phyloP scores from a whole-genome alignment of 2,888 invertebrate species.

The Matsumyia berberina region DNA sequence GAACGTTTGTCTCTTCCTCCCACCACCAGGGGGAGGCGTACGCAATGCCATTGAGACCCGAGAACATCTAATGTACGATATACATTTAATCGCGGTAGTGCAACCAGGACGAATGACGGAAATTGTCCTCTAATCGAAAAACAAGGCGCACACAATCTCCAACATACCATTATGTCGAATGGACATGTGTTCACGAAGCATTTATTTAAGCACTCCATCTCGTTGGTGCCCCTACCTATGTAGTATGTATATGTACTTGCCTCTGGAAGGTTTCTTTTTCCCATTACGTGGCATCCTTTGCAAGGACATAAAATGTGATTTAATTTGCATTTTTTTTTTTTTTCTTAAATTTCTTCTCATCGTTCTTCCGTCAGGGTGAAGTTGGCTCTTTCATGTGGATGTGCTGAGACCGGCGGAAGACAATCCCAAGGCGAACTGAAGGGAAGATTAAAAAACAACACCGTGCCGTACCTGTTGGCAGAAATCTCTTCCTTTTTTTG shows the following conservation, averaged over 20 bases:
- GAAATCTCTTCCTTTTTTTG: conserved; percentile 14
- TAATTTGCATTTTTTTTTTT: conserved; percentile 63
- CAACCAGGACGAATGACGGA: conserved; percentile 22
- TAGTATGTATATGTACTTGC: too few relatives aligned
- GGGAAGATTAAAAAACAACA: conserved; percentile 64
- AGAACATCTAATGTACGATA: conserved; percentile 18
- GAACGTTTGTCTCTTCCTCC: conserved; percentile 35
- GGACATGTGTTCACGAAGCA: conserved; percentile 63
- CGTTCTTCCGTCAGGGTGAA: conserved; percentile 8
- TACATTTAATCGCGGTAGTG: conserved; percentile 9
- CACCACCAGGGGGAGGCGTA: conserved; percentile 39
- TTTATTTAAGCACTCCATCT: conserved; percentile 52
- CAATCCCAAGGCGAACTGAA: conserved; percentile 38
- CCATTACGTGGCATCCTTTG: conserved; percentile 69
- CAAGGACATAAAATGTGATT: conserved; percentile 72
- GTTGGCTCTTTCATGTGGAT: conserved; percentile 28
- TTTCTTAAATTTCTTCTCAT: conserved; percentile 34
- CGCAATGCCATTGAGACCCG: conserved; percentile 57
- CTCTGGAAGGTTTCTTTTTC: conserved; percentile 54
- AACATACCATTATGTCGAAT: conserved; percentile 46
- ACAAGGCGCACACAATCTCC: conserved; percentile 43
- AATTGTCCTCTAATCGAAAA: conserved; percentile 66
- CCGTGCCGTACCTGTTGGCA: conserved; percentile 53
- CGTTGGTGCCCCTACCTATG: conserved; percentile 3
- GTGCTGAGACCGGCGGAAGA: conserved; percentile 21